Evolutionary conservation across 2,888 invertebrate species (phyloP).

Genomic region (Stegophylla sp.): DNA sequence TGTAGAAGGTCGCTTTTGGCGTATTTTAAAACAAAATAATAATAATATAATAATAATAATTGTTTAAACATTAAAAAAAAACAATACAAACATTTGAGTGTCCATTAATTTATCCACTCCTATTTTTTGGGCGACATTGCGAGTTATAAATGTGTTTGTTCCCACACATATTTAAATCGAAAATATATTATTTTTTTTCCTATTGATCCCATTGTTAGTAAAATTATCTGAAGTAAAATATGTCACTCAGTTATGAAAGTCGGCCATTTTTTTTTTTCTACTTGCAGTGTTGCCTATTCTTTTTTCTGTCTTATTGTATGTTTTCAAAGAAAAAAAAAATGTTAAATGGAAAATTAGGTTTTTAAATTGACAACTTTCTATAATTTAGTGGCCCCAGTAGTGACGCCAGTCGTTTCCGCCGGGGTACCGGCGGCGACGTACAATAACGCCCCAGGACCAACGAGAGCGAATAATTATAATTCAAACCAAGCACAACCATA

Average conservation of each 20-base stretch:
- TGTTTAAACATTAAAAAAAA: slow-evolving; percentile 58
- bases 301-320: slow-evolving; percentile 45
- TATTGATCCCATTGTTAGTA: slow-evolving; percentile 8
- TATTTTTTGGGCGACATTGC: slow-evolving; percentile 57
- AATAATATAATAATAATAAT: slow-evolving; percentile 55
- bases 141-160: slow-evolving; percentile 51
- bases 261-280: slow-evolving; percentile 53
- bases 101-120: slow-evolving; percentile 54
- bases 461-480: slow-evolving; percentile 57
- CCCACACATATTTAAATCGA: slow-evolving; percentile 25
- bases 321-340: slow-evolving; percentile 35
- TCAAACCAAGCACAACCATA: slow-evolving; percentile 62
- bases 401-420: slow-evolving; percentile 57
- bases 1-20: slow-evolving; percentile 59
- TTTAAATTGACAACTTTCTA: slow-evolving; percentile 56
- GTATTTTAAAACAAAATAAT: slow-evolving; percentile 58
- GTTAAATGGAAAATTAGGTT: slow-evolving; percentile 21
- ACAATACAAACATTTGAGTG: slow-evolving; percentile 48
- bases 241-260: slow-evolving; percentile 59
- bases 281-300: slow-evolving; percentile 59
- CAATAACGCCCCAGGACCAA: slow-evolving; percentile 59
- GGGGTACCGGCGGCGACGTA: slow-evolving; percentile 56
- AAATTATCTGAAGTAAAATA: slow-evolving; percentile 23
- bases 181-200: slow-evolving; percentile 4
- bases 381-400: slow-evolving; percentile 58